Base-by-base conservation (phyloP, 2,797 vertebrate genomes). In the Acridotheres tristis region DNA sequence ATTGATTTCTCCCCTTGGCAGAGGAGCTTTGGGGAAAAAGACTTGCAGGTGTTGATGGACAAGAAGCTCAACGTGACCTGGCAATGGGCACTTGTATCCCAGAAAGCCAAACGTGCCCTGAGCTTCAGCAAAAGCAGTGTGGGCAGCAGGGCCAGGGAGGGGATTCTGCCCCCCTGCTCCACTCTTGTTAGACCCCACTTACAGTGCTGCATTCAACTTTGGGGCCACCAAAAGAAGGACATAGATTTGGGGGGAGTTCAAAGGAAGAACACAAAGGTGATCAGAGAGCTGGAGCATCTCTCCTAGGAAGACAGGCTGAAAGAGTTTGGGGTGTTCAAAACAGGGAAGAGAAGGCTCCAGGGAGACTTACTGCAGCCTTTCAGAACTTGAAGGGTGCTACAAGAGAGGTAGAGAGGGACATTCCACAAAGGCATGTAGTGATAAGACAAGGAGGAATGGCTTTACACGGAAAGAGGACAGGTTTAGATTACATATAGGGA, bases 171-270 rank as follows among this genome's bases (percentile, higher is more conserved):
- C 16, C 12, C 38, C n/a, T 38, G 5, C 3, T 18, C 19, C 7
- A 13, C 13, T 62, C 16, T 68, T 0, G 0, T 38, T 12, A 48
- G 36, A 57, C 11, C 8, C 23, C 16, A 21, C 10, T 12, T 61
- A 10, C 9, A 48, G 16, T 54, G 8, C 36, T 63, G 16, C 17
- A 29, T 29, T 5, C 32, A 57, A 1, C 5, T 22, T 50, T 69
- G 36, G 16, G 16, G 5, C 4, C 11, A 29, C 3, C 17, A 38
- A 63, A 69, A 76, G 20, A 43, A 38, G 16, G 13, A n/a, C 7
- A 38, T 4, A 7, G 11, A 71, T 14, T 25, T 63, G 29, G 5
- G 19, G 20, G 0, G 16, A n/a, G 14, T 57, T 43, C 38, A 76
- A 19, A 57, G 16, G 14, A 76, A 9, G 5, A 47, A 26, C 34